These are phyloP conservation scores for Sturmia bella DNA, from an alignment of 2,888 invertebrate species.

Conservation along the genomic window DNA sequence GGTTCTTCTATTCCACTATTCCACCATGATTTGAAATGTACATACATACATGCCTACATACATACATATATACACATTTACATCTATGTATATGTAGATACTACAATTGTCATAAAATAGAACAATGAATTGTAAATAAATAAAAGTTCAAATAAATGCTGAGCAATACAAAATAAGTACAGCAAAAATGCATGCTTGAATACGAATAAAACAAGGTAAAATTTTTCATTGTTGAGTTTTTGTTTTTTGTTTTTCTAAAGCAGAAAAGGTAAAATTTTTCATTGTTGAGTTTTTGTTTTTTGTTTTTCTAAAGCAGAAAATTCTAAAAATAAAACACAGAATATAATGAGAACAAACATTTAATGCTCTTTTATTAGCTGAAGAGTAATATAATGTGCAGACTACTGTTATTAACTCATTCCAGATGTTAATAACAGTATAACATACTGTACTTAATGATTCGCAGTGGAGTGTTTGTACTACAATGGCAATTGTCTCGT, in stretches of 20 bases:
- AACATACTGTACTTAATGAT: neutral
- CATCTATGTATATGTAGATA: neutral
- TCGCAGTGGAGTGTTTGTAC: neutral
- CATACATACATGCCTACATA: neutral
- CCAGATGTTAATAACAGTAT: constrained; percentile 43
- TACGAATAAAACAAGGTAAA: constrained; percentile 1
- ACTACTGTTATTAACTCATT: neutral
- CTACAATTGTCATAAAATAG: neutral
- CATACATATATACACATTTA: neutral
- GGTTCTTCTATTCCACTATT: too few species aligned
- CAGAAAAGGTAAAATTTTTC: constrained; percentile 1
- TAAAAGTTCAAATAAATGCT: constrained; percentile 56
- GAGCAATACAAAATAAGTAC: constrained; percentile 4
- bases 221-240: constrained; percentile 4
- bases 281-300: too few species aligned
- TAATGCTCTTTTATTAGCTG: neutral
- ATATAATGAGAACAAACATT: constrained; percentile 26
- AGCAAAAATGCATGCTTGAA: constrained; percentile 10
- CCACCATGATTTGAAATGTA: too few species aligned
- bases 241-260: too few species aligned
- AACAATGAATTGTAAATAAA: constrained; percentile 36
- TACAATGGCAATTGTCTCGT: neutral
- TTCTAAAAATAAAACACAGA: neutral
- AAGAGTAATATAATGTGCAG: neutral
- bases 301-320: too few species aligned